Conservation (phyloP, 2,797 vertebrate species). For the Crenuchus spilurus region DNA sequence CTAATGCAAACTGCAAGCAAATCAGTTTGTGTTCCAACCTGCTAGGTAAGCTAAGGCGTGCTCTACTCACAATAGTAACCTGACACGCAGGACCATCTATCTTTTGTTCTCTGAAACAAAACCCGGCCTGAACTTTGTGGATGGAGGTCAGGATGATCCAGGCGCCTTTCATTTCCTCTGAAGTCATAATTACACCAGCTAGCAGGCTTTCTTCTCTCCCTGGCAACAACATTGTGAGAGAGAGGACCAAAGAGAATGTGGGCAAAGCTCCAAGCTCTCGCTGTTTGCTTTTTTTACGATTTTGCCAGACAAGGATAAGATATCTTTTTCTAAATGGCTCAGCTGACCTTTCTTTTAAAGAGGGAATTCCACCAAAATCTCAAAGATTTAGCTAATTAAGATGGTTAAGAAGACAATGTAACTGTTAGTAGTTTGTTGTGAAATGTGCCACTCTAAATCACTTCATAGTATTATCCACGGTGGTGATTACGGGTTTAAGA, state of each 20-base stretch:
- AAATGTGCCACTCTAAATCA: too few species aligned
- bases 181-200: conserved; percentile 29
- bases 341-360: neutral
- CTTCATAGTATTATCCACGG: too few species aligned
- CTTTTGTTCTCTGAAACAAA: conserved; percentile 41
- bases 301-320: conserved; percentile 3
- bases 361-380: too few species aligned
- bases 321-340: conserved; percentile 13
- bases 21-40: neutral
- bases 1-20: conserved; percentile 22
- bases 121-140: neutral
- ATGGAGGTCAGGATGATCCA: conserved; percentile 2
- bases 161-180: conserved; percentile 29
- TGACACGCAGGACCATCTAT: neutral
- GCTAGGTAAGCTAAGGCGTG: conserved; percentile 18
- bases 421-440: too few species aligned
- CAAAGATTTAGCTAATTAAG: too few species aligned
- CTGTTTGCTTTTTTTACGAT: neutral
- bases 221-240: conserved; percentile 13
- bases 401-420: too few species aligned
- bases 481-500: too few species aligned
- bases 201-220: conserved; percentile 27
- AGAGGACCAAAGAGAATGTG: neutral
- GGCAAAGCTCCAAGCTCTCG: conserved; percentile 9
- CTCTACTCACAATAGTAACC: conserved; percentile 18